phyloP scores from a whole-genome alignment of 2,113 vertebrate genomes.

The Mobula hypostoma region DNA sequence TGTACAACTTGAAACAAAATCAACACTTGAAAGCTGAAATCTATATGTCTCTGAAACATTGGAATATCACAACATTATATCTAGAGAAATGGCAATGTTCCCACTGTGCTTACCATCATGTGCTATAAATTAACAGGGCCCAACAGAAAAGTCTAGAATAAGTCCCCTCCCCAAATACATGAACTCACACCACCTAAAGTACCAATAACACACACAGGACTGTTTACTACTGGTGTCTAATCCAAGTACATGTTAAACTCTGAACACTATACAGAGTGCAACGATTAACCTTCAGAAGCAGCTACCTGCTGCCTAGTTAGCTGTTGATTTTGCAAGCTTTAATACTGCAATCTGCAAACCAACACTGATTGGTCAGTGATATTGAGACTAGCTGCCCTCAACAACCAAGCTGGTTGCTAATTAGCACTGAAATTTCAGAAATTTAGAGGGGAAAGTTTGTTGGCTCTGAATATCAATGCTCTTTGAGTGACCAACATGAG shows the following conservation, averaged over 20 bases:
- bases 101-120: neutral
- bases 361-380: neutral
- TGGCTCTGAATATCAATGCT: neutral
- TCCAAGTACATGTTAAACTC: neutral
- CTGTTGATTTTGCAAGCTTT: neutral
- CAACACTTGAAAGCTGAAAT: conserved; percentile 15
- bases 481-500: neutral
- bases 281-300: neutral
- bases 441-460: neutral
- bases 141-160: neutral
- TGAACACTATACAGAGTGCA: conserved; percentile 30
- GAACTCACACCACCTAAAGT: neutral
- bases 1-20: neutral
- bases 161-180: neutral
- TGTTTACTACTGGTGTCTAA: neutral
- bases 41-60: neutral
- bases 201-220: neutral
- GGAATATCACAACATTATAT: neutral
- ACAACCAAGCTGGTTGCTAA: neutral
- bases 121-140: conserved; percentile 19
- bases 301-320: neutral
- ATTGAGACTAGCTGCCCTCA: neutral
- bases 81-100: neutral
- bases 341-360: conserved; percentile 25
- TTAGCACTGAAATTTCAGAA: neutral